Percentiles rank a stretch among this genome's conserved stretches.
These are phyloP conservation scores for Morus bassanus DNA, from an alignment of 2,797 vertebrate species.

Conservation along the genomic window DNA sequence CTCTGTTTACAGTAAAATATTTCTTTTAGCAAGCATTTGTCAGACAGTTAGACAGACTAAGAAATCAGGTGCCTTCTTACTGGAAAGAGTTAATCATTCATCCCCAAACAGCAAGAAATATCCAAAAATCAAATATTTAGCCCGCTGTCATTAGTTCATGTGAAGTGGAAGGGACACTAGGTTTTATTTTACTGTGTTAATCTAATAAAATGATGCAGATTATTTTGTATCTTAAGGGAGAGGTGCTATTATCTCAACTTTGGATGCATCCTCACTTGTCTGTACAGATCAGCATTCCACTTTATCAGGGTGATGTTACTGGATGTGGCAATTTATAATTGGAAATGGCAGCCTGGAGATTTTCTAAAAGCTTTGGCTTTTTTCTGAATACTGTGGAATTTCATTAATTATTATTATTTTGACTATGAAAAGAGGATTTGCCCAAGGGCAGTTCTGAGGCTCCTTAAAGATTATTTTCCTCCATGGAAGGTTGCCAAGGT, in stretches of 20 bases:
- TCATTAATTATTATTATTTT: conserved; percentile 77
- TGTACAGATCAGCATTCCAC: not conserved
- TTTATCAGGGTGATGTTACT: conserved; percentile 36
- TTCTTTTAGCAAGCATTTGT: not conserved
- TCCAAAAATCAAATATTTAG: not conserved
- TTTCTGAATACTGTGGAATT: conserved; percentile 51
- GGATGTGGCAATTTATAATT: conserved; percentile 58
- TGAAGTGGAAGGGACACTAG: not conserved
- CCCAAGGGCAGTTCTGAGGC: conserved; percentile 71
- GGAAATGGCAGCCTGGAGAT: conserved; percentile 49
- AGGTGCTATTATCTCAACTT: conserved; percentile 30
- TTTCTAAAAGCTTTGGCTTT: conserved; percentile 49
- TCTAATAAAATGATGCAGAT: conserved; percentile 4
- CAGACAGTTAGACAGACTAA: not conserved
- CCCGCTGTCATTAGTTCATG: not conserved
- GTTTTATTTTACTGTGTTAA: conserved; percentile 16
- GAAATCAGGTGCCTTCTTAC: not conserved
- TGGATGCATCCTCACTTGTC: conserved; percentile 21
- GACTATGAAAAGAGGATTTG: conserved; percentile 75
- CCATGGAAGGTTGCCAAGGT: conserved; percentile 55
- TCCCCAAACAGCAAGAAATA: not conserved
- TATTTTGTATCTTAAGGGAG: conserved; percentile 34
- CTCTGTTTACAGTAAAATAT: not conserved
- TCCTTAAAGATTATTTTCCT: conserved; percentile 61
- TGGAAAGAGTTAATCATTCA: not conserved